Evolutionary conservation across 2,113 vertebrate species (phyloP).

Genomic region (Orcinus orca): DNA sequence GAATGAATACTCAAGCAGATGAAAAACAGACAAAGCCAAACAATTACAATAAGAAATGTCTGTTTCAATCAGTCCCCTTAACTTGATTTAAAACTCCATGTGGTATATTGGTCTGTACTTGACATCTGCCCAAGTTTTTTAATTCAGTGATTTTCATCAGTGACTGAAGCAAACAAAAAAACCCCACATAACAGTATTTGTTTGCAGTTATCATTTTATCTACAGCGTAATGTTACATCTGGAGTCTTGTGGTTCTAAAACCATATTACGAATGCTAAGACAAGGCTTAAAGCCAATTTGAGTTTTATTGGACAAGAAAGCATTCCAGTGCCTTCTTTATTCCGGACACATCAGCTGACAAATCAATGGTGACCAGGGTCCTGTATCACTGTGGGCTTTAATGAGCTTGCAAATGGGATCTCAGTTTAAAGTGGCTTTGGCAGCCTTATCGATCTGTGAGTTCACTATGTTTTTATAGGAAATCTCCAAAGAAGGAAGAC

Average conservation of each 20-base stretch:
- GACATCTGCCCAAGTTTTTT: slow-evolving; percentile 34
- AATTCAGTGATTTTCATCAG: slow-evolving; percentile 48
- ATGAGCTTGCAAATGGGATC: slow-evolving; percentile 42
- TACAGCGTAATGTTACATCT: slow-evolving; percentile 25
- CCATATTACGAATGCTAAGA: background rate
- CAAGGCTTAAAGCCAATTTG: background rate
- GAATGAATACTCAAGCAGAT: slow-evolving; percentile 13
- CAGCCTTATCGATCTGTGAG: background rate
- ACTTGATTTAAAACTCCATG: slow-evolving; percentile 44
- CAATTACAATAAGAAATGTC: background rate
- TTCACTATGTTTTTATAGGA: slow-evolving; percentile 17
- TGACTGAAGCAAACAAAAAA: slow-evolving; percentile 31
- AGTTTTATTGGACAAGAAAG: slow-evolving; percentile 47
- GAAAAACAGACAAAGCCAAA: slow-evolving; percentile 4
- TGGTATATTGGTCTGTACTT: slow-evolving; percentile 49
- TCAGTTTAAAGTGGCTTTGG: slow-evolving; percentile 24
- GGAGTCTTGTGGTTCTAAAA: slow-evolving; percentile 10
- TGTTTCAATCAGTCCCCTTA: slow-evolving; percentile 37
- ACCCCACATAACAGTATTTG: slow-evolving; percentile 33
- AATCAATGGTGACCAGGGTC: background rate
- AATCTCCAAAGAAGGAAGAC: background rate
- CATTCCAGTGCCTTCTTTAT: background rate
- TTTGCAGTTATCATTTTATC: slow-evolving; percentile 42
- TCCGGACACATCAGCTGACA: slow-evolving; percentile 13
- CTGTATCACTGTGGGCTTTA: slow-evolving; percentile 28